Conservation (phyloP, 2,113 vertebrate species). For the Cervus canadensis region DNA sequence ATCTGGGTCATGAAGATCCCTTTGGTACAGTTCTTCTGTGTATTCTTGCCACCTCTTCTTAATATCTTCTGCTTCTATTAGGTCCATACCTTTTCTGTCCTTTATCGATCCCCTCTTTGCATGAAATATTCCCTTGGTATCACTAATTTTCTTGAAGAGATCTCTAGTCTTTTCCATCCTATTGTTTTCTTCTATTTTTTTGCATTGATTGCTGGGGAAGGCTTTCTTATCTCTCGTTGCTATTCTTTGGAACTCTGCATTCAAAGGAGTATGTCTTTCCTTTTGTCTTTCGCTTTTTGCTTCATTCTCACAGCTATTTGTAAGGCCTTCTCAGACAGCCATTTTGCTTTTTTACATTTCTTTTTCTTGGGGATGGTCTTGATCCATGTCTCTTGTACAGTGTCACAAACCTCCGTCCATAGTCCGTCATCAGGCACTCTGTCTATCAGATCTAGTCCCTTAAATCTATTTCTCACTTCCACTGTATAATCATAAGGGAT, state of each 20-base stretch:
- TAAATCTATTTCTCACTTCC: background rate
- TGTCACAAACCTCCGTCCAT: background rate
- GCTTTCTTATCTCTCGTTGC: background rate
- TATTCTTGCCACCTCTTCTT: background rate
- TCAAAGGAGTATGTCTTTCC: background rate
- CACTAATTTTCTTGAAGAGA: background rate
- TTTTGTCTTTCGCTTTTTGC: background rate
- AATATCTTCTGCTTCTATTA: background rate
- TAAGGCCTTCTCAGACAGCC: background rate
- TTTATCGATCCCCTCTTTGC: background rate
- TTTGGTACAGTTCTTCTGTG: background rate
- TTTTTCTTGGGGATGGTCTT: background rate
- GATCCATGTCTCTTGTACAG: background rate
- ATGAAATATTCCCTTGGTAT: background rate
- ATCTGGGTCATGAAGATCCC: background rate
- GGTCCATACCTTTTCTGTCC: rapidly evolving
- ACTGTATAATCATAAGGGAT: background rate
- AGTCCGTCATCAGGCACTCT: background rate
- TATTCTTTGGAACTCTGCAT: background rate
- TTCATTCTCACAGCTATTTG: background rate
- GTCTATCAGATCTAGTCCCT: background rate
- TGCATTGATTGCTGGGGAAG: background rate
- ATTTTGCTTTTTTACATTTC: background rate
- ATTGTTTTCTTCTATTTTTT: background rate
- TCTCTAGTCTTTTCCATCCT: background rate